Evolutionary conservation across 2,113 vertebrate species (phyloP), one percentile per base, ranked within the genome.

Genomic region (Caracal caracal): DNA sequence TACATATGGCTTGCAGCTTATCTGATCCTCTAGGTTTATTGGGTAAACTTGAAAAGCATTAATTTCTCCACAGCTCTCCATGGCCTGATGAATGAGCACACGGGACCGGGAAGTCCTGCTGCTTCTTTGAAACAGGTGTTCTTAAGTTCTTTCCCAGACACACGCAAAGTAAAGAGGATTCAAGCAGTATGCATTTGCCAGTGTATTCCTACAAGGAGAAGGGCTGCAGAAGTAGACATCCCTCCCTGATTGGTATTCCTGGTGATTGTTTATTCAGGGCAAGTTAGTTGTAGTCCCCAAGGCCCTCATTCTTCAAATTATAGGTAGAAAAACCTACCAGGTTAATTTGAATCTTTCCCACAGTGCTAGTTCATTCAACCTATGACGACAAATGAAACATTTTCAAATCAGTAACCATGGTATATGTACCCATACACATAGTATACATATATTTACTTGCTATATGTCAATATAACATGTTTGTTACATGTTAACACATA

Each of bases 1-100:
- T 81, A 89, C 96, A 96, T 35, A 83, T 13, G 84, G 90, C 53
- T 2, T 47, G 90, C 84, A 70, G 84, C 51, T 95, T 92, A 96
- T 90, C 97, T 94, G 87, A 96, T 94, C 33, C 12, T 26, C 47
- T 68, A 20, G 63, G 86, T 85, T 68, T n/a, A 75, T 0, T 51
- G 56, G 80, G 35, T 81, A 87, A 90, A 92, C 56, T 1, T 88
- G 90, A 94, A 75, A 7, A 37, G 90, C 76, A 88, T 94, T 63
- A 3, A 79, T 75, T 87, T 96, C 82, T 59, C 61, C 37, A 19
- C 43, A 66, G n/a, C 9, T 10, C 85, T n/a, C 63, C 19, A 37
- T 0, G 12, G 51, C 68, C 75, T 90, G 73, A 93, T 80, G 89
- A 66, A 91, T 8, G 75, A 70, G 63, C 82, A 91, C 35, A 68